Evolutionary conservation across 2,113 vertebrate genomes (phyloP), one percentile per base, ranked within the genome.

Genomic region (Plecturocebus donacophilus): DNA sequence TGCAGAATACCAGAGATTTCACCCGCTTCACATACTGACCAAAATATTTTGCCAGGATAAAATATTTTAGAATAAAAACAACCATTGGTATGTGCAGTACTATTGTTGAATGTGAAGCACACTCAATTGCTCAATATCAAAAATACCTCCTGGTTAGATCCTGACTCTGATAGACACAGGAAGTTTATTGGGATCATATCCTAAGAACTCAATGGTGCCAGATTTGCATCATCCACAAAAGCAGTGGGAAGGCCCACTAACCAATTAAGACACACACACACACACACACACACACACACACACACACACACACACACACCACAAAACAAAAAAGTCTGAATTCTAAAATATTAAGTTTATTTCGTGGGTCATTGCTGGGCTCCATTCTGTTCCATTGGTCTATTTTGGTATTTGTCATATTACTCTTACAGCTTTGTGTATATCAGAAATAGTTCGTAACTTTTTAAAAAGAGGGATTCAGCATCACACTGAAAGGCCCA

Each of bases 391-490:
- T 66, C 61, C 70, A 83, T 0, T 5, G 38, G 16, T 32, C 70
- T 90, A 32, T 3, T 4, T 25, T 17, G 4, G 1, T 61, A 30
- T 80, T 95, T 68, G 45, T 7, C 87, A 1, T 76, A 49, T 71
- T 68, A 84, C 85, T 75, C 38, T 70, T 27, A 82, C 3, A 45
- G 14, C 6, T 88, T 75, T 86, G 80, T 21, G 6, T 32, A 32
- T 27, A 11, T 64, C 35, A 73, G 68, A 91, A 95, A 89, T 64
- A 87, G 40, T 70, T 58, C 40, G 1, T 52, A 95, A 85, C 45
- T 91, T 91, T 93, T 81, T 38, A 42, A 96, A 96, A 88, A 56
- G 70, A 83, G n/a, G 47, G n/a, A 49, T 38, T 91, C 56, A 77
- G 87, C 27, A 79, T 75, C 79, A 73, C 42, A 66, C 6, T 45